Evolutionary conservation across 2,113 vertebrate genomes (phyloP), one percentile per base, ranked within the genome.

Genomic region (pig (Sus scrofa)): DNA sequence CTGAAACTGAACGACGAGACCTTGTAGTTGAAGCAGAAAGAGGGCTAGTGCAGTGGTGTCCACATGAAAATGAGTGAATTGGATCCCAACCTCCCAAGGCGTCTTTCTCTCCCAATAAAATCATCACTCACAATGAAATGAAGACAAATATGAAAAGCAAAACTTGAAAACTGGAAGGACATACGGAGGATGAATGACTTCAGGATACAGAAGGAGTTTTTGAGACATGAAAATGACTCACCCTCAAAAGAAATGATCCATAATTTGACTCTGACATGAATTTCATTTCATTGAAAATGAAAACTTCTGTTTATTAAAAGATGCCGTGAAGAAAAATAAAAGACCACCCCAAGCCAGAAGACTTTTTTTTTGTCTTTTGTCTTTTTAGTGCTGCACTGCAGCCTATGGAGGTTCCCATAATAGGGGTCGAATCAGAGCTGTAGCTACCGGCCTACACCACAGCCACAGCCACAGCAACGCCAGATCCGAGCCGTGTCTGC

Each of bases 11-110:
- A 44, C 15, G 32, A 27, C 14, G 56, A 30, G 39, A 52, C 3
- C 6, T 6, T 7, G 1, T n/a, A 34, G 86, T 13, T 22, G 68
- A 83, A 6, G 22, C 0, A 16, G 32, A 22, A n/a, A 30, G 15
- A 10, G 22, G 22, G 37, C 39, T 15, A 2, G 30, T 20, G 1
- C 22, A 6, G 30, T 0, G 0, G 37, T 15, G 4, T 73, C 78
- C 11, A 52, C 0, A 0, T 1, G 32, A 39, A 52, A 52, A 50
- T 20, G 70, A 52, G 20, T 27, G 16, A 63, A 52, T 34, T 16
- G 24, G 16, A 73, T 34, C 14, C 56, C 37, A 1, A 0, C 22
- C 89, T 83, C 71, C 54, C 54, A 7, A 0, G 4, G 56, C 7
- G 34, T 7, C 24, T 27, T 11, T 60, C 54, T 32, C 54, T 82